Evolutionary conservation across 2,113 vertebrate species (phyloP), one percentile per base, ranked within the genome.

Genomic region (Trogon melanurus): DNA sequence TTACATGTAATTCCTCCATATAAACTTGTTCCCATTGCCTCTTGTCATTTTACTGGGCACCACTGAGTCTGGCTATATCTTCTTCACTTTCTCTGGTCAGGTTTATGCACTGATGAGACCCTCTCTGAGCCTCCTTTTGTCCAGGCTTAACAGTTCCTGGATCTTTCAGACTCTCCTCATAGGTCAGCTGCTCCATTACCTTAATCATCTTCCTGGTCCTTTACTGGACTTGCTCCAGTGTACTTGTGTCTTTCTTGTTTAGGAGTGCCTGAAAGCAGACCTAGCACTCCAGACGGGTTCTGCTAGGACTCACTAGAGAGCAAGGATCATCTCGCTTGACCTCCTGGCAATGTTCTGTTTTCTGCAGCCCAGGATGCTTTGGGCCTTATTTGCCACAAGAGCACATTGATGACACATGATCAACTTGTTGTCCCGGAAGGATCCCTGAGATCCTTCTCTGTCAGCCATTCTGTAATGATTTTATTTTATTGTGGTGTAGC

Each of bases 181-280:
- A 66, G 17, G 29, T 27, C 1, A 16, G 60, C 18, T 62, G 10
- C 6, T 65, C 8, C 4, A 21, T 6, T 27, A 16, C 11, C 19
- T 54, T 44, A 36, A 44, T 41, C 11, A 45, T 19, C 21, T 65
- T 65, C n/a, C 30, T 38, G 22, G 16, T 3, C 19, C 50, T 70
- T 41, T 64, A n/a, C 7, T 32, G 51, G 7, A 17, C n/a, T 79
- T 1, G 1, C 2, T 56, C 8, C 18, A 48, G 5, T 23, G 8
- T 44, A 5, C 20, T 9, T 30, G 19, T 38, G 18, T 45, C 14
- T 75, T 11, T 45, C 17, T 34, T 22, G 5, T 22, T 14, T 10
- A 72, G 21, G 26, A 10, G 25, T 50, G 32, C 27, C 45, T 56
- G 65, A 57, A 53, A 71, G 12, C 56, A 19, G 11, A 36, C 12